phyloP scores from a whole-genome alignment of 1,140 invertebrate species.

The Bombus confusus region DNA sequence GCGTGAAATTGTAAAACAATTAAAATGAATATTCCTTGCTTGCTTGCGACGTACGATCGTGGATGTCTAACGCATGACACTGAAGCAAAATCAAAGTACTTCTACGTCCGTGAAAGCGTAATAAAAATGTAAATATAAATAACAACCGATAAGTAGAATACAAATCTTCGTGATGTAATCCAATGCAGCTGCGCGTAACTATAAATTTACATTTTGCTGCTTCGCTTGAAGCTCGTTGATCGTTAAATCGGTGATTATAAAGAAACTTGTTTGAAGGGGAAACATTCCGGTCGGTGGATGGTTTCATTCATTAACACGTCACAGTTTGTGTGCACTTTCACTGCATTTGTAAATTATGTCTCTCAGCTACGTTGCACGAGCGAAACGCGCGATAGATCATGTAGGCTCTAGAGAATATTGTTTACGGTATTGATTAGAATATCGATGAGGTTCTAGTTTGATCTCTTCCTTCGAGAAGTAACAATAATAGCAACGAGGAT shows the following conservation, averaged over 20 bases:
- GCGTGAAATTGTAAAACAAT: background rate
- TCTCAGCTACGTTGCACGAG: background rate
- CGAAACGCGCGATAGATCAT: background rate
- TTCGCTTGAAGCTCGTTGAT: background rate
- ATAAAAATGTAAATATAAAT: background rate
- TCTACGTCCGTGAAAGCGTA: background rate
- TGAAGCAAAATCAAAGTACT: background rate
- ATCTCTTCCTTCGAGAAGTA: background rate
- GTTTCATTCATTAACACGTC: constrained; percentile 56
- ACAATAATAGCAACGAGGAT: background rate
- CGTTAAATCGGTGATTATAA: background rate
- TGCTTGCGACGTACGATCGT: background rate
- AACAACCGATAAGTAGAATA: background rate
- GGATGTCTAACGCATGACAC: background rate
- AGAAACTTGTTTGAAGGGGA: background rate
- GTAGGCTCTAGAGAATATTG: background rate
- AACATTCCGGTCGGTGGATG: constrained; percentile 18
- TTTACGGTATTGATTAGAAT: background rate
- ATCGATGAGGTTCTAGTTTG: background rate
- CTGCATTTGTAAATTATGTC: constrained; percentile 47
- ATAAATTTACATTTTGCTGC: background rate
- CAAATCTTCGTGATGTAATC: background rate
- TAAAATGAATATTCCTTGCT: background rate
- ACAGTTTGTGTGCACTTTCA: constrained; percentile 50
- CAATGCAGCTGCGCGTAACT: background rate